Conservation (phyloP, 1,140 invertebrate species). For the Drosophila repletoides region DNA sequence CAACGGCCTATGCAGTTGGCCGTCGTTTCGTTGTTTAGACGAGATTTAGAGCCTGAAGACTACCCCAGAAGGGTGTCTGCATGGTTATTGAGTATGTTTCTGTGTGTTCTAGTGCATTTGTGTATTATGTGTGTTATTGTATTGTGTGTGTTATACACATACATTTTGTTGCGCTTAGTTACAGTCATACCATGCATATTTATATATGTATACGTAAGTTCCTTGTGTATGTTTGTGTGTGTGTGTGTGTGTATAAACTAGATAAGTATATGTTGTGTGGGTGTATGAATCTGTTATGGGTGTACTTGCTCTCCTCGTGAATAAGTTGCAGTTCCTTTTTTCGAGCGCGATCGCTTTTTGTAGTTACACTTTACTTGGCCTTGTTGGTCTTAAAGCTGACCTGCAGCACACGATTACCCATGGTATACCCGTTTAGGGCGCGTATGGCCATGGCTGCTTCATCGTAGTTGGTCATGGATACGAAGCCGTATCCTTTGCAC, state of each 20-base stretch:
- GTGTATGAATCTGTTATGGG: background rate
- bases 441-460: slow-evolving; percentile 98
- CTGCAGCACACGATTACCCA: slow-evolving; percentile 98
- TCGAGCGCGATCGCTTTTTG: background rate
- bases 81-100: background rate
- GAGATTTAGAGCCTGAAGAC: slow-evolving; percentile 26
- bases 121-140: slow-evolving; percentile 1
- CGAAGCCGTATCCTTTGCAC: slow-evolving; percentile 99
- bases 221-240: slow-evolving; percentile 26
- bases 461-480: slow-evolving; percentile 99
- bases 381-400: slow-evolving; percentile 99
- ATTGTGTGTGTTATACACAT: slow-evolving; percentile 65
- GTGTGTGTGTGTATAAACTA: slow-evolving; percentile 33
- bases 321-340: background rate
- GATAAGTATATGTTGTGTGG: slow-evolving; percentile 32
- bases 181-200: slow-evolving; percentile 74
- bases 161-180: slow-evolving; percentile 76
- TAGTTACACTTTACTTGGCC: slow-evolving; percentile 84
- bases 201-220: slow-evolving; percentile 63
- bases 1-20: slow-evolving; percentile 39
- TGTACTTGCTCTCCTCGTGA: slow-evolving; percentile 29
- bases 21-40: slow-evolving; percentile 63
- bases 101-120: background rate
- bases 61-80: background rate
- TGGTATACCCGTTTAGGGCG: slow-evolving; percentile 97